Evolutionary conservation across 2,113 vertebrate genomes (phyloP), one percentile per base, ranked within the genome.

Genomic region (zebrafish (Danio rerio)): DNA sequence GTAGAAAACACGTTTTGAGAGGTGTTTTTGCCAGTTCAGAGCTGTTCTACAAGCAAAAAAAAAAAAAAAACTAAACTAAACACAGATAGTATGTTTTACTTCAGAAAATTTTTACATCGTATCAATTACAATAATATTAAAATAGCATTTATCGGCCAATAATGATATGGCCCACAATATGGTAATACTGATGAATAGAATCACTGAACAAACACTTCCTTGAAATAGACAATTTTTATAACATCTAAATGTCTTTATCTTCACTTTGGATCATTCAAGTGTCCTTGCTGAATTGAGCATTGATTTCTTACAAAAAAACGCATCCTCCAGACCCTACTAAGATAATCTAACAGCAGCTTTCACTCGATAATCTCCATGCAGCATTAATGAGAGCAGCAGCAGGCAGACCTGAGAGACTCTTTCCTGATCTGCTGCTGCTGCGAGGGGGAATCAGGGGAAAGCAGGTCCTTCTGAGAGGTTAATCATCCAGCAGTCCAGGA

Each of bases 401-500:
- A 7, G 58, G 16, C 75, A 78, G 20, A 77, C 18, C 50, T 40
- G 50, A 73, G 53, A 58, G 9, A 74, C 58, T 81, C 56, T 65
- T 70, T 86, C 76, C 76, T 80, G 77, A 83, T 42, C 73, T 31
- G 31, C 31, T 40, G 40, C 66, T 70, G 76, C 52, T 70, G 55
- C 3, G 42, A 45, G 55, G 58, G 56, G 58, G 70, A 56, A 56
- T 20, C 18, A n/a, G 8, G 45, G 50, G 31, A 31, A 31, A 31
- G 31, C 31, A 31, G 31, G 31, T 31, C 31, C 31, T 31, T 56
- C 40, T 59, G 74, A 83, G 82, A 83, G 84, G 81, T 80, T 86
- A 83, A 86, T 47, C 65, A 86, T 86, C 58, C 78, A 81, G 65
- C 49, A 62, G 78, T 74, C 72, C 70, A 79, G 70, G 78, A 78